These are phyloP conservation scores for Taenioides sp. DNA, from an alignment of 2,797 vertebrate genomes.

Conservation along the genomic window DNA sequence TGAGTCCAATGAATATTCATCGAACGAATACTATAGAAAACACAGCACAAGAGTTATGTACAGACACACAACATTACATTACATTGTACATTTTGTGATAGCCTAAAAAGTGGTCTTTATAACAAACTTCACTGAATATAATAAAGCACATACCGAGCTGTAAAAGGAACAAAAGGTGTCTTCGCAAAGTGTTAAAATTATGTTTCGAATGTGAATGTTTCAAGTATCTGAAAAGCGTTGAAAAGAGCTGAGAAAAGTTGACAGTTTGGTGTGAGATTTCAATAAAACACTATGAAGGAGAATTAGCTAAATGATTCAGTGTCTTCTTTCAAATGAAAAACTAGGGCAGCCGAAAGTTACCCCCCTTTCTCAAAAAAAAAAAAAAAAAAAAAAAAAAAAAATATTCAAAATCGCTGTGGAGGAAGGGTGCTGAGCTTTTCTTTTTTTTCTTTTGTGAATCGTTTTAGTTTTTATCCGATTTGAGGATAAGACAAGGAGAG, in stretches of 20 bases:
- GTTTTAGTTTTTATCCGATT: conserved; percentile 11
- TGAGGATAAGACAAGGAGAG: conserved; percentile 18
- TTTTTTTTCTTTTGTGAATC: conserved; percentile 12
- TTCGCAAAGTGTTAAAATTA: conserved; percentile 39
- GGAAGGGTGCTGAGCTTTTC: neutral
- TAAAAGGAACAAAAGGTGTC: conserved; percentile 45
- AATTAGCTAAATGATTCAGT: conserved; percentile 19
- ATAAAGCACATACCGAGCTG: conserved; percentile 61
- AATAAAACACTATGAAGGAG: conserved; percentile 29
- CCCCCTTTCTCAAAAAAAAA: neutral
- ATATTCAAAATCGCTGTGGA: conserved; percentile 20
- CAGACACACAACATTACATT: conserved; percentile 72
- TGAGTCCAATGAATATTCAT: conserved; percentile 48
- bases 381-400: conserved; percentile 12
- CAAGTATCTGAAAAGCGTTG: conserved; percentile 53
- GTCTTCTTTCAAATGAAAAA: conserved; percentile 41
- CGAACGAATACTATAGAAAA: conserved; percentile 65
- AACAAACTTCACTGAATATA: conserved; percentile 73
- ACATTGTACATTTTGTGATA: conserved; percentile 75
- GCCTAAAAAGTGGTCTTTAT: conserved; percentile 63
- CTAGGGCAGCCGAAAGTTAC: conserved; percentile 21
- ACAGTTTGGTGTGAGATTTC: conserved; percentile 32
- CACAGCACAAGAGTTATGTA: conserved; percentile 75
- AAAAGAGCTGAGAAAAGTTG: conserved; percentile 12
- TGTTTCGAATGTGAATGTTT: conserved; percentile 45